Conservation (phyloP, 2,797 vertebrate species). For the Austrolebias charrua region DNA sequence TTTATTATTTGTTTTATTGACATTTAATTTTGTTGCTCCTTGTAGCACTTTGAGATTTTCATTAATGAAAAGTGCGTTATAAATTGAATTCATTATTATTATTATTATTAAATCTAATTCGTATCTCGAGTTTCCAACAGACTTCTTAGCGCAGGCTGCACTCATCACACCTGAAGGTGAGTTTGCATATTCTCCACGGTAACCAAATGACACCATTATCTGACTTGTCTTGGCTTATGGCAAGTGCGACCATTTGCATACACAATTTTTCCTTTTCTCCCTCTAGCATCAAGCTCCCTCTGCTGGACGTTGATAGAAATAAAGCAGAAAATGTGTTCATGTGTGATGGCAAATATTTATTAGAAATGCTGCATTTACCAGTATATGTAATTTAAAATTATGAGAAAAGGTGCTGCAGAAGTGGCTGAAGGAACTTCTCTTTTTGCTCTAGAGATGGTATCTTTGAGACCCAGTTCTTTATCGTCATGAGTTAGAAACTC, state of each 20-base stretch:
- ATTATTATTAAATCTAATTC: constrained; percentile 1
- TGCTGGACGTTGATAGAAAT: constrained; percentile 40
- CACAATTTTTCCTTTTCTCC: neutral
- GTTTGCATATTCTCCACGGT: constrained; percentile 23
- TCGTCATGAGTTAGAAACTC: neutral
- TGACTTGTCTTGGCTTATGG: neutral
- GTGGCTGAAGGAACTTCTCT: neutral
- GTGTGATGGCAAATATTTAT: too few relatives aligned
- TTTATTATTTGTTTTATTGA: too few relatives aligned
- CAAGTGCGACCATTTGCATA: constrained; percentile 1
- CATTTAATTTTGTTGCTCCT: too few relatives aligned
- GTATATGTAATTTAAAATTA: too few relatives aligned
- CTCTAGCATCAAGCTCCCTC: constrained; percentile 41
- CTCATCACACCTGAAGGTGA: neutral
- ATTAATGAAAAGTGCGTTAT: too few relatives aligned
- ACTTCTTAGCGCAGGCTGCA: neutral
- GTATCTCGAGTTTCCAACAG: neutral
- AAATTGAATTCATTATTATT: too few relatives aligned
- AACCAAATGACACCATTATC: constrained; percentile 32
- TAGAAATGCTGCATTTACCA: too few relatives aligned
- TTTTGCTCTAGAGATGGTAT: neutral
- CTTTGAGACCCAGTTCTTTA: neutral
- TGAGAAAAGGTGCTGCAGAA: too few relatives aligned
- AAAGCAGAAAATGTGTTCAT: neutral
- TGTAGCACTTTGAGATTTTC: too few relatives aligned